Evolutionary conservation across 2,797 vertebrate genomes (phyloP).

Genomic region (Sebastes cheni): DNA sequence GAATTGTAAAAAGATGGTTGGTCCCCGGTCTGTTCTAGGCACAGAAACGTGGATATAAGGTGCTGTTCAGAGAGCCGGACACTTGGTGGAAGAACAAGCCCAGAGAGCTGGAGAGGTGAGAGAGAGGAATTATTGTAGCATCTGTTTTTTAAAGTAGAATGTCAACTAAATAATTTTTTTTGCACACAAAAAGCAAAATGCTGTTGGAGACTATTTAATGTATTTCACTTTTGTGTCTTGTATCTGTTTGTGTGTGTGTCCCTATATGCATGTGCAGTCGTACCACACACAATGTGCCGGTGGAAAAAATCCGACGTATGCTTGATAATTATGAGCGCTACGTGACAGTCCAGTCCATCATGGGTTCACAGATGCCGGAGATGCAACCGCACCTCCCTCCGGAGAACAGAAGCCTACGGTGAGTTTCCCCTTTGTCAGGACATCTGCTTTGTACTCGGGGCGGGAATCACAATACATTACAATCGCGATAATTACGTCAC

Average conservation of each 20-base stretch:
- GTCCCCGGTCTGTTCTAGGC: conserved; percentile 80
- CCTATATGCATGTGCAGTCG: conserved; percentile 79
- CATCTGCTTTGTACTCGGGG: neutral
- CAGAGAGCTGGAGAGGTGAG: conserved; percentile 93
- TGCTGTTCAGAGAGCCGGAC: conserved; percentile 94
- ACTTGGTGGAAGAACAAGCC: conserved; percentile 98
- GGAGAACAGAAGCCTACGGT: conserved; percentile 74
- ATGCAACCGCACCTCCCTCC: conserved; percentile 45
- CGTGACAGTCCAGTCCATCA: conserved; percentile 87
- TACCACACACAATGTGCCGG: conserved; percentile 89
- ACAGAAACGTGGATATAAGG: conserved; percentile 89
- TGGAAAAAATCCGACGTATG: conserved; percentile 92
- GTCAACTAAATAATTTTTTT: fast-evolving
- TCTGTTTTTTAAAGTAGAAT: neutral
- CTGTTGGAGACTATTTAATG: neutral
- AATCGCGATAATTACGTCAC: no score
- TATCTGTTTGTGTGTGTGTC: neutral
- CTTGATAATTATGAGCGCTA: conserved; percentile 88
- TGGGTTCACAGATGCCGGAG: conserved; percentile 85
- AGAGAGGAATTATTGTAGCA: neutral
- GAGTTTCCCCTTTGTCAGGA: conserved; percentile 54
- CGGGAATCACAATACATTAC: no score
- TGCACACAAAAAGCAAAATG: neutral
- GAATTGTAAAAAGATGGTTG: neutral
- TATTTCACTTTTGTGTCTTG: neutral